Evolutionary conservation across 2,113 vertebrate genomes (phyloP).

Genomic region (Tragelaphus strepsiceros): DNA sequence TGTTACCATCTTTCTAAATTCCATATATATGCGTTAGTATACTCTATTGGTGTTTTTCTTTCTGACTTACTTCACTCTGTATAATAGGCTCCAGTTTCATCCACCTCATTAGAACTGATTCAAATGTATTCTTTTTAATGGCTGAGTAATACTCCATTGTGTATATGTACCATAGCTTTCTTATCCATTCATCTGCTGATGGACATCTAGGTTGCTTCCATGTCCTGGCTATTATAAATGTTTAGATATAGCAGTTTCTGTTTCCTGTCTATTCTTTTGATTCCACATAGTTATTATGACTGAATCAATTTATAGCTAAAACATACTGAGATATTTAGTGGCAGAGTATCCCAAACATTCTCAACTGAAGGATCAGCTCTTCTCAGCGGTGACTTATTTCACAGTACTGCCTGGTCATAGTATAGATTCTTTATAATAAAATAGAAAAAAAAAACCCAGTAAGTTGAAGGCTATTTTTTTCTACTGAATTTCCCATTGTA

Average conservation of each 20-base stretch:
- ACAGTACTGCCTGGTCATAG: background rate
- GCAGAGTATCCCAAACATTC: background rate
- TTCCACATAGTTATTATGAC: background rate
- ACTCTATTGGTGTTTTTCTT: too few relatives aligned
- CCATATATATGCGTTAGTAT: too few relatives aligned
- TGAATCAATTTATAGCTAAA: conserved; percentile 24
- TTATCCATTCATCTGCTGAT: too few relatives aligned
- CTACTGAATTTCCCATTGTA: background rate
- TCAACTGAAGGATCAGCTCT: conserved; percentile 4
- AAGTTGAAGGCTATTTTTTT: background rate
- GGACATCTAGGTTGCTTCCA: too few relatives aligned
- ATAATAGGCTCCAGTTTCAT: too few relatives aligned
- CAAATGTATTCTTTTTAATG: too few relatives aligned
- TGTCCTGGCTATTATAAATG: too few relatives aligned
- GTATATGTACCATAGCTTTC: too few relatives aligned
- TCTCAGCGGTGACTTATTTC: conserved; percentile 22
- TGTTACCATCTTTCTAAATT: too few relatives aligned
- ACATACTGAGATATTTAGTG: conserved; percentile 35
- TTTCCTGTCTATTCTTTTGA: background rate
- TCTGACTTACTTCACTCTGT: too few relatives aligned
- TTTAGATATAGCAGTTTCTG: background rate
- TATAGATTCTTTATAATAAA: background rate
- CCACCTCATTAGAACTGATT: too few relatives aligned
- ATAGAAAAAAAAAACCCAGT: background rate
- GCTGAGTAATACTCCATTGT: too few relatives aligned